Base-by-base conservation (phyloP, 2,113 vertebrate species). In the Capreolus pygargus region DNA sequence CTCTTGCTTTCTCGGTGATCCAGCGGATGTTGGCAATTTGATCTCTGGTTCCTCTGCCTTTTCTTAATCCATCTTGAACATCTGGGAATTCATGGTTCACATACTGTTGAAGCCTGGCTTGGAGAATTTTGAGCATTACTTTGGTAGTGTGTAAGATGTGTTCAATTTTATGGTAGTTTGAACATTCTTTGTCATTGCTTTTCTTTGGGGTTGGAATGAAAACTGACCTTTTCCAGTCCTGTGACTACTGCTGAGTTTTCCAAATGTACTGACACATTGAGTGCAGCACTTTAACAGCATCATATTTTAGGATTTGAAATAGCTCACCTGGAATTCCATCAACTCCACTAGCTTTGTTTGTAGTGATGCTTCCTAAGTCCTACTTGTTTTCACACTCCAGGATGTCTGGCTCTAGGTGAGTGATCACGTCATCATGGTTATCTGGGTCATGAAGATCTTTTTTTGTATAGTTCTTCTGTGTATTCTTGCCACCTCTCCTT, bases 71-170 rank as follows among this genome's bases (percentile, higher is more conserved):
- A 70, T 10, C 67, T 70, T 70, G 67, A 39, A 70, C n/a, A 70
- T 70, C n/a, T 70, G 9, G 67, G n/a, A 70, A 2, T 70, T 70
- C n/a, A 39, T 0, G 1, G 67, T 23, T 39, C 19, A 70, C 19
- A 70, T 23, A 70, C 5, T 70, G n/a, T 70, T 70, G 2, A 70
- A 70, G 67, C 10, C 67, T 12, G 19, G n/a, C 10, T 70, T 70
- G 5, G 19, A 70, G 67, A 70, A 70, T 70, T 70, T 70, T 70
- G 67, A 39, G n/a, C 19, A 23, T 36, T 70, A 36, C n/a, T 70
- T 70, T 23, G n/a, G 9, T 70, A 21, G n/a, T 0, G 0, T 70
- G 36, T 36, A 70, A 39, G 67, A 39, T 70, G n/a, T 0, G 2
- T 39, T 19, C 67, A 12, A 23, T 36, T 70, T 19, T 70, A 36